Evolutionary conservation across 2,888 invertebrate genomes (phyloP).

Genomic region (Cheilosia urbana): DNA sequence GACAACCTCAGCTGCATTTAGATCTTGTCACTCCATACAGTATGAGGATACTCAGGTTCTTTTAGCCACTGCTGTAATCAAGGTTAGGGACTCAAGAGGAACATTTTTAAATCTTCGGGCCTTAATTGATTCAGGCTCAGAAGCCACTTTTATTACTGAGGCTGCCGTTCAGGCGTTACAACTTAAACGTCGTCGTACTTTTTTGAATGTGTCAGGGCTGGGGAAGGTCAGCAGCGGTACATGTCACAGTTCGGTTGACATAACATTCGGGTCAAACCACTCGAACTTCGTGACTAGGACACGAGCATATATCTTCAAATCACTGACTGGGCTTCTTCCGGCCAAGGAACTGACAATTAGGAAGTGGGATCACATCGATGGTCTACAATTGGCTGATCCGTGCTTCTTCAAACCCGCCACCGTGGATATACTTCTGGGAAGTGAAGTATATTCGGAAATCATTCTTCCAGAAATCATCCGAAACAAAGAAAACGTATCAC

Average conservation of each 20-base stretch:
- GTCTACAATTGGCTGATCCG: not conserved
- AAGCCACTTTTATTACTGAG: constrained; percentile 19
- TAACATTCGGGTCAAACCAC: too few relatives aligned
- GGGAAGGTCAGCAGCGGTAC: too few relatives aligned
- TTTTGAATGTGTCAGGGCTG: too few relatives aligned
- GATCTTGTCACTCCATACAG: constrained; percentile 3
- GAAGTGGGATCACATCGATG: constrained; percentile 19
- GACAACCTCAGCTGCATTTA: constrained; percentile 7
- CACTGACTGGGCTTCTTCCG: too few relatives aligned
- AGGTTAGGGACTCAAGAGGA: constrained; percentile 5
- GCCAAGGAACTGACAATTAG: constrained; percentile 3
- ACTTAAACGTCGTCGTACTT: too few relatives aligned
- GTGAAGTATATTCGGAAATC: constrained; percentile 14
- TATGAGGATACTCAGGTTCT: constrained; percentile 11
- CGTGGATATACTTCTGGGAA: constrained; percentile 17
- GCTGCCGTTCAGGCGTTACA: too few relatives aligned
- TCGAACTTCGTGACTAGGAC: too few relatives aligned
- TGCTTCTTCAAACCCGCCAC: constrained; percentile 3
- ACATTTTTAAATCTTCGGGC: not conserved
- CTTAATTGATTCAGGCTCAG: too few relatives aligned
- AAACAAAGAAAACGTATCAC: not conserved
- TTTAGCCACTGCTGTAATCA: constrained; percentile 22
- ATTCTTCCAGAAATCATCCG: not conserved
- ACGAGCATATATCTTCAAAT: too few relatives aligned
- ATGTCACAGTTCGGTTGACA: too few relatives aligned